Evolutionary conservation across 2,888 invertebrate species (phyloP).

Genomic region (Rambutsinella grinnellia): DNA sequence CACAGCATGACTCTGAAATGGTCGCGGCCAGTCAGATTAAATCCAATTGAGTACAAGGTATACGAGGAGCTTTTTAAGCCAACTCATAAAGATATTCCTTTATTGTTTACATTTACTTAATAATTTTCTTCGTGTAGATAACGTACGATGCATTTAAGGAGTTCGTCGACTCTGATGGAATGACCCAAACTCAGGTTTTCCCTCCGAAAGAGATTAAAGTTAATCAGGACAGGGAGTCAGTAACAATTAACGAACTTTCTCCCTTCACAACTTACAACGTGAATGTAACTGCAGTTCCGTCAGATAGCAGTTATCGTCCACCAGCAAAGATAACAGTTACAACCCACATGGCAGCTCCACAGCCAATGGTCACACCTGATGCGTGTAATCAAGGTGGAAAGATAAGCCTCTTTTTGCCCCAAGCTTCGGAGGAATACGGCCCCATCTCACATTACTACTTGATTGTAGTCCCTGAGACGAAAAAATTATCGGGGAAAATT

Average conservation of each 20-base stretch:
- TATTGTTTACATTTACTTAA: too few relatives aligned
- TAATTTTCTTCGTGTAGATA: slow-evolving; percentile 71
- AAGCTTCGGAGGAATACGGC: slow-evolving; percentile 98
- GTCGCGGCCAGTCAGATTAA: slow-evolving; percentile 89
- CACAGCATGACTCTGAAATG: slow-evolving; percentile 94
- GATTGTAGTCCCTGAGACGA: slow-evolving; percentile 94
- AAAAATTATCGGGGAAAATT: slow-evolving; percentile 80
- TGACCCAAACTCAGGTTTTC: slow-evolving; percentile 85
- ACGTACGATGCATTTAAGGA: slow-evolving; percentile 94
- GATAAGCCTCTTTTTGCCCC: slow-evolving; percentile 84
- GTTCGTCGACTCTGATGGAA: slow-evolving; percentile 93
- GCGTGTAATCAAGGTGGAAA: slow-evolving; percentile 74
- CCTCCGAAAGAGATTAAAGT: slow-evolving; percentile 79
- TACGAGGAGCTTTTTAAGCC: too few relatives aligned
- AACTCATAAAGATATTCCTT: too few relatives aligned
- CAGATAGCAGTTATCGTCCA: slow-evolving; percentile 85
- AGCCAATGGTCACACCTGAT: slow-evolving; percentile 95
- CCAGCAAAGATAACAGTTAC: slow-evolving; percentile 94
- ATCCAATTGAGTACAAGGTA: slow-evolving; percentile 86
- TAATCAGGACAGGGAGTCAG: slow-evolving; percentile 78
- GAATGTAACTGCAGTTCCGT: slow-evolving; percentile 84
- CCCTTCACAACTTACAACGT: slow-evolving; percentile 96
- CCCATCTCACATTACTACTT: slow-evolving; percentile 97
- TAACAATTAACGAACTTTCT: slow-evolving; percentile 88
- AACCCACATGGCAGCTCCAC: slow-evolving; percentile 94